These are phyloP conservation scores for Sussaba pulchella DNA, from an alignment of 2,888 invertebrate species.

Conservation along the genomic window DNA sequence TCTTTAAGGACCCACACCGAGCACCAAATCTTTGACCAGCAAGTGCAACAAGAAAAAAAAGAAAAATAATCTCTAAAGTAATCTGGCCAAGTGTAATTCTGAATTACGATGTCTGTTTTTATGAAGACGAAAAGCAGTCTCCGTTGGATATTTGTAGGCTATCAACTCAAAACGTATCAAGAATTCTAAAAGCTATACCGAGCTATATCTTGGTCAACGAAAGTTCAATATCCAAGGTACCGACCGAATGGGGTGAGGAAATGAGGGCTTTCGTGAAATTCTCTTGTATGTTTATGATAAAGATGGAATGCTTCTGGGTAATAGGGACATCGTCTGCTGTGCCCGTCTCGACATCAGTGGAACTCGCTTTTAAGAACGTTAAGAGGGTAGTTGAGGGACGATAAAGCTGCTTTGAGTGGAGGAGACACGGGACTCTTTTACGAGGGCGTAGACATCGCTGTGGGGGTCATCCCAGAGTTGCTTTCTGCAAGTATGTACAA, in stretches of 20 bases:
- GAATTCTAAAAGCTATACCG: too few relatives aligned
- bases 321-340: constrained; percentile 8
- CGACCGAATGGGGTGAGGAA: neutral
- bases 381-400: constrained; percentile 23
- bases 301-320: neutral
- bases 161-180: too few relatives aligned
- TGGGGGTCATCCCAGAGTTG: constrained; percentile 39
- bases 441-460: constrained; percentile 48
- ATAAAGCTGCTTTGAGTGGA: constrained; percentile 44
- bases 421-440: constrained; percentile 42
- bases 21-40: neutral
- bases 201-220: neutral
- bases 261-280: neutral
- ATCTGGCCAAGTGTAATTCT: constrained; percentile 1
- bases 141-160: too few relatives aligned
- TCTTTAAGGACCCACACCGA: neutral
- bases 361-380: constrained; percentile 30
- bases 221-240: neutral
- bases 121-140: neutral
- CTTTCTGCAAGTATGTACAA: constrained; percentile 30
- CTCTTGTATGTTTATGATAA: neutral
- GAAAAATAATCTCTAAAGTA: neutral
- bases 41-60: neutral
- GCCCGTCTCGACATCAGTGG: constrained; percentile 10
- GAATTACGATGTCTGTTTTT: neutral